Evolutionary conservation across 2,113 vertebrate species (phyloP).

Genomic region (Phyllostomus hastatus): DNA sequence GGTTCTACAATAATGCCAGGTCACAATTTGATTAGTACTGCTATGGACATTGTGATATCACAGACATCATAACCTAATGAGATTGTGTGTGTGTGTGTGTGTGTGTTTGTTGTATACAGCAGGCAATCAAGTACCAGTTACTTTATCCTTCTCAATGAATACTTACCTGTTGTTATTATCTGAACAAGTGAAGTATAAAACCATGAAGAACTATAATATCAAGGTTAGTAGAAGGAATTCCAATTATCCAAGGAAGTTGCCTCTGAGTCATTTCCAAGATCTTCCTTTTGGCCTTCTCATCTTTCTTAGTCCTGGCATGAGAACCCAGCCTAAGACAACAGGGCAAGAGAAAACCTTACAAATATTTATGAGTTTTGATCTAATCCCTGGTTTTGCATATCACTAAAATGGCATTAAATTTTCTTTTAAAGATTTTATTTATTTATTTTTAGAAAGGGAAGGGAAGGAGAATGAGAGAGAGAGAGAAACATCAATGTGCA

Average conservation of each 20-base stretch:
- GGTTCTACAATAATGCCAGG: not conserved
- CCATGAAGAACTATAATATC: not conserved
- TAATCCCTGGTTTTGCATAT: not conserved
- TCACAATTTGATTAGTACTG: not conserved
- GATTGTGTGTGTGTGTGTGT: not conserved
- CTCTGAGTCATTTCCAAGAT: not conserved
- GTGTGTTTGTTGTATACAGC: not conserved
- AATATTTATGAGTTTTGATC: not conserved
- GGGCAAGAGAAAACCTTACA: not conserved
- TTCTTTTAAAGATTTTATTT: not conserved
- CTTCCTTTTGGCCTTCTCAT: not conserved
- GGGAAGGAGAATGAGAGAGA: no score
- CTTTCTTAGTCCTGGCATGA: not conserved
- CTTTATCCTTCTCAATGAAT: not conserved
- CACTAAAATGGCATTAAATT: not conserved
- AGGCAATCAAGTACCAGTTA: not conserved
- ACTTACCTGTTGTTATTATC: not conserved
- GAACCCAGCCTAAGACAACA: not conserved
- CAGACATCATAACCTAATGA: not conserved
- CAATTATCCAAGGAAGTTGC: not conserved
- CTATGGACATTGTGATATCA: not conserved
- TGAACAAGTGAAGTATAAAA: not conserved
- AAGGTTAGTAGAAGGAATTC: not conserved
- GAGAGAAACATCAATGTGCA: no score
- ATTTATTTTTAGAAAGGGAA: no score